Conservation (phyloP, 2,888 invertebrate species). For the Apoda limacodes region DNA sequence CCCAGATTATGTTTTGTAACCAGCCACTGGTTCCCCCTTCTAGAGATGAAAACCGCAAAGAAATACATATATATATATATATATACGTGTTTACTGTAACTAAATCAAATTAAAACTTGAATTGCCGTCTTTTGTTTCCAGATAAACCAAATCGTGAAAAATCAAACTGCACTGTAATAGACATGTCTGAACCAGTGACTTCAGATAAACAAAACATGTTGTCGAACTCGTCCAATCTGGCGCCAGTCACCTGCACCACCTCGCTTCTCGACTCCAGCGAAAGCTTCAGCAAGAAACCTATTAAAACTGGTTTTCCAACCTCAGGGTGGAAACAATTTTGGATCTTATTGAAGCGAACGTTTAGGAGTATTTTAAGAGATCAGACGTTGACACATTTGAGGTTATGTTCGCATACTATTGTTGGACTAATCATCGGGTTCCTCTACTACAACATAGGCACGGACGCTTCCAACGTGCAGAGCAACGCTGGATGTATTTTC, state of each 20-base stretch:
- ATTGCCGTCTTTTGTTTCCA: too few species aligned
- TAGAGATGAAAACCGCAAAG: too few species aligned
- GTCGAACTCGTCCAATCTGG: slow-evolving; percentile 48
- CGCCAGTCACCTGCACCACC: slow-evolving; percentile 76
- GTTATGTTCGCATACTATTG: slow-evolving; percentile 86
- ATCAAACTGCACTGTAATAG: slow-evolving; percentile 63
- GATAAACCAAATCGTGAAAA: slow-evolving; percentile 44
- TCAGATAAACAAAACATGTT: slow-evolving; percentile 42
- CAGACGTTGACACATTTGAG: slow-evolving; percentile 92
- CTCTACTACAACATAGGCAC: slow-evolving; percentile 94
- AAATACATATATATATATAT: too few species aligned
- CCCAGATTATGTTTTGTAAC: too few species aligned
- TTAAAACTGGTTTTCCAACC: slow-evolving; percentile 82
- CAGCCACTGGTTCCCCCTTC: too few species aligned
- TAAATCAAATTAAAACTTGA: too few species aligned
- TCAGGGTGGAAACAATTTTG: slow-evolving; percentile 87
- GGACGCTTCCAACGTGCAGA: slow-evolving; percentile 93
- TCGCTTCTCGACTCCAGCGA: slow-evolving; percentile 79
- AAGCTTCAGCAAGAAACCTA: slow-evolving; percentile 74
- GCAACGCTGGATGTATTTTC: slow-evolving; percentile 95
- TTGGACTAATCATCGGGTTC: slow-evolving; percentile 92
- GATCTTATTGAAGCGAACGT: slow-evolving; percentile 87
- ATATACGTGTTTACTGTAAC: too few species aligned
- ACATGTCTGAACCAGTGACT: slow-evolving; percentile 58
- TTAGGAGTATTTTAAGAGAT: slow-evolving; percentile 84